Percentiles rank a stretch among this genome's conserved stretches.
Evolutionary conservation across 2,797 vertebrate genomes (phyloP).

Genomic region (Crenuchus spilurus): DNA sequence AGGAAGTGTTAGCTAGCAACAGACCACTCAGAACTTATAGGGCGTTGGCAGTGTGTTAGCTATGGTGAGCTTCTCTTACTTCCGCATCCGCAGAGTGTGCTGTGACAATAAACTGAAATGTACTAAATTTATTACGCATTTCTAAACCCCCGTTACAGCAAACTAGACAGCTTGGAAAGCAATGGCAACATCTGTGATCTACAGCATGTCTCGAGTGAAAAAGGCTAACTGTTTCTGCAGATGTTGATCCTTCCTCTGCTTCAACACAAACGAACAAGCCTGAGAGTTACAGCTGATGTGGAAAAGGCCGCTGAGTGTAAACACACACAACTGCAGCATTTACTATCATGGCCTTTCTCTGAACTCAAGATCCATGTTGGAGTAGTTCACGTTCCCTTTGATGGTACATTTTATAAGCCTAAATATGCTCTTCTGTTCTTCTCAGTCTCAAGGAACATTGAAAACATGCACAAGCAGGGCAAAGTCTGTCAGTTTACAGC

Average conservation of each 20-base stretch:
- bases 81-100: conserved; percentile 23
- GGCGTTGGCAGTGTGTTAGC: conserved; percentile 41
- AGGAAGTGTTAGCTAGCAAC: conserved; percentile 35
- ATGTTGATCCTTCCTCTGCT: conserved; percentile 11
- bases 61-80: conserved; percentile 36
- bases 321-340: neutral
- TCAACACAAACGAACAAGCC: conserved; percentile 12
- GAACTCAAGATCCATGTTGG: neutral
- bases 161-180: neutral
- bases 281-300: conserved; percentile 11
- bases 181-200: neutral
- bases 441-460: neutral
- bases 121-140: neutral
- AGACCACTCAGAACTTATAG: conserved; percentile 26
- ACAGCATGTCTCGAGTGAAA: neutral
- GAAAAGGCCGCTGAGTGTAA: conserved; percentile 9
- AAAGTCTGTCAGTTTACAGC: neutral
- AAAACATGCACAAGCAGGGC: conserved; percentile 1
- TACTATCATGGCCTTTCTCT: conserved; percentile 19
- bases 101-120: neutral
- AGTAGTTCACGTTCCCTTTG: neutral
- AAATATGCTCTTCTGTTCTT: neutral
- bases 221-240: conserved; percentile 44
- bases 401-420: neutral
- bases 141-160: neutral